Conservation (phyloP, 2,797 vertebrate species). For the Eupleurogrammus muticus region DNA sequence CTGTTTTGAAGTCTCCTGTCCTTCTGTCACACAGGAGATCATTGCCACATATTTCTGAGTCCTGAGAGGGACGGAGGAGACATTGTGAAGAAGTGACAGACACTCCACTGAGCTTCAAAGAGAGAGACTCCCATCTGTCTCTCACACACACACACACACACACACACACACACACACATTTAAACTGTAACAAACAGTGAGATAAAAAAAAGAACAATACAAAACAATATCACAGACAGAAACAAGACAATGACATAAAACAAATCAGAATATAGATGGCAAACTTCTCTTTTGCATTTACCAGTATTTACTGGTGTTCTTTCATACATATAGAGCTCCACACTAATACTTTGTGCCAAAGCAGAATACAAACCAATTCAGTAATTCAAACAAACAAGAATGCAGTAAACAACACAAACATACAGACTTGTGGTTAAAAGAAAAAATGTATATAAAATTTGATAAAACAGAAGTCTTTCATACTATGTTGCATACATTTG, state of each 20-base stretch:
- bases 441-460: no score
- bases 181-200: neutral
- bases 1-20: conserved; percentile 17
- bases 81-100: conserved; percentile 21
- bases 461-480: no score
- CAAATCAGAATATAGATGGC: no score
- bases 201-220: neutral
- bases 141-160: conserved; percentile 6
- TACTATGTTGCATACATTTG: no score
- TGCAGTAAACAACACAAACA: neutral
- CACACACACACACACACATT: neutral
- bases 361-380: neutral
- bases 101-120: conserved; percentile 9
- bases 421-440: neutral
- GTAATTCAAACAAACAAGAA: neutral
- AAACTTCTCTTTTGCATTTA: no score
- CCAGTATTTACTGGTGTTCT: no score
- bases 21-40: conserved; percentile 58
- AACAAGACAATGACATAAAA: neutral
- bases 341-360: neutral
- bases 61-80: conserved; percentile 28
- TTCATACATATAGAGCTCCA: neutral
- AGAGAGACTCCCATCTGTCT: conserved; percentile 13
- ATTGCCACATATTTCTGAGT: conserved; percentile 66
- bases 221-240: conserved; percentile 5